phyloP scores from a whole-genome alignment of 1,140 invertebrate genomes.

The Sitodiplosis mosellana region DNA sequence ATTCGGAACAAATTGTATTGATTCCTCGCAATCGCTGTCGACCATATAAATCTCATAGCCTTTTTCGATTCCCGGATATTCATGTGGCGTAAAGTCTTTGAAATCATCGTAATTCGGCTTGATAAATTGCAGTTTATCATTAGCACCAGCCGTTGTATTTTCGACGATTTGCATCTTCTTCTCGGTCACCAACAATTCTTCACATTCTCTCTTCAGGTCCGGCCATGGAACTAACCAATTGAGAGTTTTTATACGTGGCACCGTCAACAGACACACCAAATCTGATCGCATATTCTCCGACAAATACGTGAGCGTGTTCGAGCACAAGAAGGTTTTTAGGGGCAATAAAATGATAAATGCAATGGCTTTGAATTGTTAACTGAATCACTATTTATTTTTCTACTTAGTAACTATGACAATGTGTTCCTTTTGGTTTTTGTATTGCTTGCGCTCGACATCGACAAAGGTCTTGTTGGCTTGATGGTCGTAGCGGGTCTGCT shows the following conservation, averaged over 20 bases:
- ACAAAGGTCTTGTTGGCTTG: no score
- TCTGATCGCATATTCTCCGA: slow-evolving; percentile 28
- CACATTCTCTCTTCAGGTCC: slow-evolving; percentile 8
- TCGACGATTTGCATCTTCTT: slow-evolving; percentile 5
- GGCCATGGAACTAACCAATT: slow-evolving; percentile 35
- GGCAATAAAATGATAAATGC: no score
- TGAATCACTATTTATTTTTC: no score
- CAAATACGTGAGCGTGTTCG: background rate
- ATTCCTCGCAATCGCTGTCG: no score
- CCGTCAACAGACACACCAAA: slow-evolving; percentile 32
- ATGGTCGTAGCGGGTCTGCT: no score
- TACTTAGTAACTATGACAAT: no score
- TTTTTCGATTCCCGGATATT: slow-evolving; percentile 2
- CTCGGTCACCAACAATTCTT: background rate
- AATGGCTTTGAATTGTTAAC: no score
- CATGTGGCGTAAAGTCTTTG: slow-evolving; percentile 23
- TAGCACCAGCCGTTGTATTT: slow-evolving; percentile 23
- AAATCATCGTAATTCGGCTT: slow-evolving; percentile 20
- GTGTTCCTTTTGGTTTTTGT: no score
- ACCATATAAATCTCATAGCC: slow-evolving; percentile 1
- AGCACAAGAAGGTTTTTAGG: no score
- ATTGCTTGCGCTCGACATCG: no score
- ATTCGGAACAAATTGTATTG: no score
- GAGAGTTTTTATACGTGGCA: slow-evolving; percentile 32
- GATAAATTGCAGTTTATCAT: slow-evolving; percentile 20